Evolutionary conservation across 1,140 invertebrate species (phyloP), one percentile per base, ranked within the genome.

Genomic region (Chelonus insularis): DNA sequence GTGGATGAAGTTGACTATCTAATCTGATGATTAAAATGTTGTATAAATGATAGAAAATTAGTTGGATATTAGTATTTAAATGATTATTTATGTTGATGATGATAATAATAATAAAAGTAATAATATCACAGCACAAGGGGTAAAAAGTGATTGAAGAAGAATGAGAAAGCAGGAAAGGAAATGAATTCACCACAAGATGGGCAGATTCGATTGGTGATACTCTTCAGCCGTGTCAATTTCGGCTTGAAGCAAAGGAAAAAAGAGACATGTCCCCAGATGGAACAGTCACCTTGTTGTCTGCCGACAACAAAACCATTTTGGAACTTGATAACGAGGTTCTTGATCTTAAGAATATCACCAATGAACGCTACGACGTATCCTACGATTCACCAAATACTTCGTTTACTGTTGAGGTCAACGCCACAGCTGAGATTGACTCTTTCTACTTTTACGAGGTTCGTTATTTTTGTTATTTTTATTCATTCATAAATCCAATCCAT

Each of bases 371-470:
- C 51, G 36, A 36, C 37, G 36, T 39, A 57, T 25, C 67, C 25
- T 63, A 63, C 50, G 60, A 57, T 23, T 25, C 52, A 4, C 14
- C 23, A 16, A 57, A 57, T 14, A 36, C 6, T 43, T 58, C 16
- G 18, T 41, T 39, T 41, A 70, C 72, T 41, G 43, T 60, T 29
- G 65, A 78, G 37, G 57, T 37, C 25, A 76, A 74, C 57, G 41
- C 37, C 5, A 71, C 69, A 2, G 63, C 67, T 0, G 66, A 70
- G 52, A 77, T 79, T 62, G 76, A 79, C 55, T 73, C 72, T 5
- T 79, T 76, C 65, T 79, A 75, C 72, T 79, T 79, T 63, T 79
- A 79, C 57, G 64, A 77, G 72, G 77, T 77, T 58, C 56, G 71
- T 60, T 12, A n/a, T n/a, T 23, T 23, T 48, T 23, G 9, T 48